Conservation (phyloP, 2,113 vertebrate species). For the Zosterops pallidus region DNA sequence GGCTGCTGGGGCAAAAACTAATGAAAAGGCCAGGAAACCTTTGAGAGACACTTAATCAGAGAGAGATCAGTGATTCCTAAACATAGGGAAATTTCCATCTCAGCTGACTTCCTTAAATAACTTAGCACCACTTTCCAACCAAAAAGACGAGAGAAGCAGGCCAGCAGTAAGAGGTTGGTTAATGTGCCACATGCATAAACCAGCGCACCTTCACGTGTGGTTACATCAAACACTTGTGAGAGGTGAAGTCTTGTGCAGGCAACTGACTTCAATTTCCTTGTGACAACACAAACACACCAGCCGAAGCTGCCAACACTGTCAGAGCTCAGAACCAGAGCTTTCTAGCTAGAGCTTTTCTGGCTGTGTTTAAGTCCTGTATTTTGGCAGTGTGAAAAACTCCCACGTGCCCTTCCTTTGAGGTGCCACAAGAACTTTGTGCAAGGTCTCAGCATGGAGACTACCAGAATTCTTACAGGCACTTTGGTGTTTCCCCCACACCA, state of each 20-base stretch:
- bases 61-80: neutral
- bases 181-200: neutral
- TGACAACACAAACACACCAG: neutral
- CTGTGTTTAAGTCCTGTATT: neutral
- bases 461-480: neutral
- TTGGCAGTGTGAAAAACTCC: neutral
- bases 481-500: fast-evolving
- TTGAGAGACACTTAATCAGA: neutral
- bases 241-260: neutral
- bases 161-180: neutral
- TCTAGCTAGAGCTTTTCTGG: neutral
- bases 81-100: neutral
- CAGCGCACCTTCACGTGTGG: neutral
- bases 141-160: neutral
- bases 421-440: neutral
- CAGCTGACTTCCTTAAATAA: neutral
- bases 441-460: neutral
- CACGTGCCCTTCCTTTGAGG: neutral
- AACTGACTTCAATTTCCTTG: neutral
- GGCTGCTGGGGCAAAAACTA: neutral
- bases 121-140: neutral
- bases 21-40: neutral
- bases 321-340: neutral
- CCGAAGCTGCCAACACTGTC: neutral
- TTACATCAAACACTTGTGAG: neutral